Evolutionary conservation across 2,888 invertebrate genomes (phyloP).

Genomic region (Xestobium rufovillosum): DNA sequence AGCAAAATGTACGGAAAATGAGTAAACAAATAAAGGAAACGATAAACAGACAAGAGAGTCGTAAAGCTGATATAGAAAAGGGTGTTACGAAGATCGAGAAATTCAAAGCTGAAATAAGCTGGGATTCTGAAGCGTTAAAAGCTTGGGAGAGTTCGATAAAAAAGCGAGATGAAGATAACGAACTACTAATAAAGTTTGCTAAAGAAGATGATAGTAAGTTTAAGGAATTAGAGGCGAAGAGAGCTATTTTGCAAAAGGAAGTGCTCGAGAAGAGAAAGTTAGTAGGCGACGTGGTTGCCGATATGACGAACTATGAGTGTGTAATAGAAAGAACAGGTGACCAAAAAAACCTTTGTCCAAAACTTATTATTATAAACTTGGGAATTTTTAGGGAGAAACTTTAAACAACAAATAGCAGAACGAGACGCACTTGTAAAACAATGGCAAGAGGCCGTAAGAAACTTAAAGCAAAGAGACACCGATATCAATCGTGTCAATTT

Average conservation of each 20-base stretch:
- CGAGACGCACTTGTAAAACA: conserved; percentile 60
- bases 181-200: conserved; percentile 63
- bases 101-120: conserved; percentile 58
- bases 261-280: conserved; percentile 43
- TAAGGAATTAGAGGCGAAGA: conserved; percentile 51
- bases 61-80: conserved; percentile 47
- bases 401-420: conserved; percentile 53
- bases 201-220: conserved; percentile 62
- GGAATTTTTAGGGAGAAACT: conserved; percentile 37
- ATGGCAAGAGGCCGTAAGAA: conserved; percentile 64
- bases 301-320: conserved; percentile 50
- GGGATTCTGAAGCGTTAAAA: conserved; percentile 58
- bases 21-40: conserved; percentile 43
- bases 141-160: conserved; percentile 67
- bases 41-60: conserved; percentile 43
- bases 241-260: conserved; percentile 46
- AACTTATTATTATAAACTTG: background rate
- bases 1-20: conserved; percentile 46
- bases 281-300: conserved; percentile 44
- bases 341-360: conserved; percentile 2
- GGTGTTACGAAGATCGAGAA: conserved; percentile 54
- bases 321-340: conserved; percentile 36
- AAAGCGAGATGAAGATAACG: conserved; percentile 60
- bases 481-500: conserved; percentile 49
- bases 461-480: conserved; percentile 60